Evolutionary conservation across 2,797 vertebrate species (phyloP), one percentile per base, ranked within the genome.

Genomic region (Xiphorhynchus erythropygius): DNA sequence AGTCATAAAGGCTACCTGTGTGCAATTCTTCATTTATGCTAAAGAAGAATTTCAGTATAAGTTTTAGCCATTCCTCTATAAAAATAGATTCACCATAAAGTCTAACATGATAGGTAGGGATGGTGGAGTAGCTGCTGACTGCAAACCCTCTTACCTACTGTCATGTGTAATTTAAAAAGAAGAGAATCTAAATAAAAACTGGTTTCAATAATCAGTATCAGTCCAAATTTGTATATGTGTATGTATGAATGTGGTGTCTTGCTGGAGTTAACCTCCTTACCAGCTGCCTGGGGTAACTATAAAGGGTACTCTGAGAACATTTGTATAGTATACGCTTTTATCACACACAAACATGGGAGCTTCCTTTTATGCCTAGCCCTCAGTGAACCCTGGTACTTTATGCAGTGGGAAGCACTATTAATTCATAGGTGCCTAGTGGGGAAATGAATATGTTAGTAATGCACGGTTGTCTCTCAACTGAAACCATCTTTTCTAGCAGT

Each of bases 71-170:
- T 42, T 82, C 18, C 13, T 73, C 23, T n/a, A 42, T 60, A 9
- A 17, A 81, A 90, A 76, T 35, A 56, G 12, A 28, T 78, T 69
- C 59, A 8, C 59, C 44, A 7, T 24, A 14, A 87, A 52, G 22
- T 64, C 13, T 33, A 37, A 32, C 0, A 0, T 47, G 16, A 7
- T n/a, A 33, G 22, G 21, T 56, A 56, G n/a, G 52, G 41, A 49
- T 76, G n/a, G 7, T 84, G 37, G 63, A 13, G 19, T 70, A 67
- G 17, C 32, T 87, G 55, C 10, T 55, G 68, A 55, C 12, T 85
- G 35, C 27, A 49, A 90, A 27, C 18, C 7, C 27, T 13, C 21
- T 41, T 53, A 37, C 10, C 37, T 4, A 4, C 37, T 53, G n/a
- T 64, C 30, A 62, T 16, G 23, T 77, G 50, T 68, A 5, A 1